phyloP scores from a whole-genome alignment of 2,113 vertebrate genomes.

The Neodontobutis hainanensis region DNA sequence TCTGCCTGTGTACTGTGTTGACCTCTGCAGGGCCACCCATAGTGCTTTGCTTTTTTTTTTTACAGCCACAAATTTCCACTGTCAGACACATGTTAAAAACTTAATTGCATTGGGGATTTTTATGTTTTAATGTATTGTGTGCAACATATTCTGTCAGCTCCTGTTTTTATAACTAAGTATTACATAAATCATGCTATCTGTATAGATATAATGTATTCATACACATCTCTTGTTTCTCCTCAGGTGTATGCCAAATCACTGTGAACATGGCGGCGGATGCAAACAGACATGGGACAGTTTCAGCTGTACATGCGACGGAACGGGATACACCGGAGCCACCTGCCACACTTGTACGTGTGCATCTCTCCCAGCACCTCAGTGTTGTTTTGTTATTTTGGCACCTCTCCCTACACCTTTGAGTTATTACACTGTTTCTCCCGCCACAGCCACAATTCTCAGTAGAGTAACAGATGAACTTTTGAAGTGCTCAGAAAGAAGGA shows the following conservation, averaged over 20 bases:
- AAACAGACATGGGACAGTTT: conserved; percentile 96
- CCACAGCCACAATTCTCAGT: conserved; percentile 37
- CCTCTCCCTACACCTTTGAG: conserved; percentile 38
- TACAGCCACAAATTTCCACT: neutral
- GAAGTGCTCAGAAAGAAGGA: conserved; percentile 46
- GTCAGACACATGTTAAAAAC: neutral
- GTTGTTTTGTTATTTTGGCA: conserved; percentile 17
- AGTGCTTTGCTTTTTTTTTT: neutral
- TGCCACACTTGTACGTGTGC: conserved; percentile 92
- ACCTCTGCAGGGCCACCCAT: conserved; percentile 1
- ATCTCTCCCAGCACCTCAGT: neutral
- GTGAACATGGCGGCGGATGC: conserved; percentile 93
- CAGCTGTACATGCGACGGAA: conserved; percentile 92
- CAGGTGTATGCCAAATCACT: conserved; percentile 97
- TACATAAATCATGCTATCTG: no score
- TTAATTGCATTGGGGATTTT: neutral
- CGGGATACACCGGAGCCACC: conserved; percentile 92
- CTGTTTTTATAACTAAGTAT: no score
- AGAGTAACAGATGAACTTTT: conserved; percentile 57
- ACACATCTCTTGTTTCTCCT: conserved; percentile 14
- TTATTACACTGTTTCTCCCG: conserved; percentile 44
- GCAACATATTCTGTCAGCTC: no score
- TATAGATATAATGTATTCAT: neutral
- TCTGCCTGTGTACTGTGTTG: neutral
- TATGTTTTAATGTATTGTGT: no score